A percentile compares a stretch with the other conserved stretches of the same genome.
These are phyloP conservation scores for Furnarius figulus DNA, from an alignment of 2,113 vertebrate genomes.

Conservation along the genomic window DNA sequence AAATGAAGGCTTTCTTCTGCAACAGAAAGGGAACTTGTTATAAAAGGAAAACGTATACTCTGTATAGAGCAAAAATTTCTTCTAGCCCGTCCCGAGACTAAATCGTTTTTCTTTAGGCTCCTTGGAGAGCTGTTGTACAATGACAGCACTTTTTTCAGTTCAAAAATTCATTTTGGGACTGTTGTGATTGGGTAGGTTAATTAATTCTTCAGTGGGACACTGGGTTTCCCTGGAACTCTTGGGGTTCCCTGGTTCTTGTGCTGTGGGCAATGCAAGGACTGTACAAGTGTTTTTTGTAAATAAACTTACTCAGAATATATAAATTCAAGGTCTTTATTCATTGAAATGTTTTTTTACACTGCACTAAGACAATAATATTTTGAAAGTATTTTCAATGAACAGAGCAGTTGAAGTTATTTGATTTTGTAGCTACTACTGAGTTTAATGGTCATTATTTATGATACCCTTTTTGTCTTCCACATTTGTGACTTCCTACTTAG, in stretches of 20 bases:
- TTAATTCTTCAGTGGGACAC: not conserved
- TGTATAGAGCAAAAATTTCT: not conserved
- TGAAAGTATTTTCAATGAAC: not conserved
- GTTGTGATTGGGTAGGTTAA: not conserved
- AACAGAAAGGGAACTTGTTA: not conserved
- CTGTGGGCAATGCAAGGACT: not conserved
- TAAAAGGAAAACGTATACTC: not conserved
- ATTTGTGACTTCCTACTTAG: not conserved
- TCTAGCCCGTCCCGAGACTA: not conserved
- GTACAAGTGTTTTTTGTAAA: not conserved
- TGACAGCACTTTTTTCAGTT: not conserved
- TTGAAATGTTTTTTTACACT: not conserved
- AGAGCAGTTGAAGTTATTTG: not conserved
- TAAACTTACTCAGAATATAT: not conserved
- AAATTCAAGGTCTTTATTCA: not conserved
- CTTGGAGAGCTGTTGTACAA: not conserved
- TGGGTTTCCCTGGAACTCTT: accelerated
- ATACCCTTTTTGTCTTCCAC: not conserved
- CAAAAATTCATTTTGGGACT: not conserved
- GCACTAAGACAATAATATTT: not conserved
- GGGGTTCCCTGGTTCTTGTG: not conserved
- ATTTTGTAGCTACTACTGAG: not conserved
- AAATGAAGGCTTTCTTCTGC: not conserved
- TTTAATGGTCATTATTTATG: not conserved
- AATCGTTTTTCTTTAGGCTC: not conserved